phyloP scores from a whole-genome alignment of 1,140 invertebrate species.

The Cataglyphis hispanica region DNA sequence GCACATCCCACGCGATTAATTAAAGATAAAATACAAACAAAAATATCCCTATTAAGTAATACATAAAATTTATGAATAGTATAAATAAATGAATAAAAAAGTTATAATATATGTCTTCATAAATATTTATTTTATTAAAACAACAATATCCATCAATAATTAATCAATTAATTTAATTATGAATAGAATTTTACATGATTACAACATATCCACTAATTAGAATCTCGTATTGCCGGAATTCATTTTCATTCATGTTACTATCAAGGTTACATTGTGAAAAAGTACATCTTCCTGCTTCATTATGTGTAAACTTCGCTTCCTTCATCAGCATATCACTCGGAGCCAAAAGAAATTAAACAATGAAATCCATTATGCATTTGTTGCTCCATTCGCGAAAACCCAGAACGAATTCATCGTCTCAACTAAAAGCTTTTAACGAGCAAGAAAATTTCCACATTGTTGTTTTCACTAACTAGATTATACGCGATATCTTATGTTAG shows the following conservation, averaged over 20 bases:
- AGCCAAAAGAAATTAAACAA: background rate
- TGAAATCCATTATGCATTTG: conserved; percentile 44
- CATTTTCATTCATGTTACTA: conserved; percentile 6
- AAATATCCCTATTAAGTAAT: background rate
- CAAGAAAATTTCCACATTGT: conserved; percentile 28
- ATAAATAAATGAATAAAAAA: background rate
- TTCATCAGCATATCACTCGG: conserved; percentile 12
- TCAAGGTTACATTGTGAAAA: conserved; percentile 21
- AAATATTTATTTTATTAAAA: background rate
- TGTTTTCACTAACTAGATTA: background rate
- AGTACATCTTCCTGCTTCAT: background rate
- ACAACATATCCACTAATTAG: background rate
- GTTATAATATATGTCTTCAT: background rate
- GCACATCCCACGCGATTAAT: conserved; percentile 28
- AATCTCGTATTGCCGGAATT: conserved; percentile 30
- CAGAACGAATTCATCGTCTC: conserved; percentile 35
- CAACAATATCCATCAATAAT: background rate
- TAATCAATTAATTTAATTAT: conserved; percentile 18
- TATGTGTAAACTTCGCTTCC: background rate
- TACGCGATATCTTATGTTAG: background rate
- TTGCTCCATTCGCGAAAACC: conserved; percentile 23
- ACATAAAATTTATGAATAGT: background rate
- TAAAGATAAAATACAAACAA: conserved; percentile 34
- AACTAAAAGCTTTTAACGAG: conserved; percentile 35
- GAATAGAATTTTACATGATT: conserved; percentile 15